These are phyloP conservation scores for Anastatus disparis DNA, from an alignment of 1,140 invertebrate species.

Conservation along the genomic window DNA sequence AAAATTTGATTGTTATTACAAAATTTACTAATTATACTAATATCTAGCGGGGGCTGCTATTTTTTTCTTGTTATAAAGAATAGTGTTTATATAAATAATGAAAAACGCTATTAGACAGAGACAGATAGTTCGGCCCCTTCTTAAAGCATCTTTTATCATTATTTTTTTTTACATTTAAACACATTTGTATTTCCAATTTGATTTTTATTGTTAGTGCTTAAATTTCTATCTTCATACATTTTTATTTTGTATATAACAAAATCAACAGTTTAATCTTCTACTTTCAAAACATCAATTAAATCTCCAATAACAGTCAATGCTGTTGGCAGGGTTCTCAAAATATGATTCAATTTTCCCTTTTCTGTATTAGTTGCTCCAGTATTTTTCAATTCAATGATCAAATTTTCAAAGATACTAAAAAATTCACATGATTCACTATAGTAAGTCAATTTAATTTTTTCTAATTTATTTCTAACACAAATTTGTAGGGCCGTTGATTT, in stretches of 20 bases:
- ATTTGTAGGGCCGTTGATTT: too few species aligned
- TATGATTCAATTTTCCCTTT: not conserved
- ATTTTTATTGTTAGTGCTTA: not conserved
- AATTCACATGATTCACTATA: not conserved
- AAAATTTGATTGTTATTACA: too few species aligned
- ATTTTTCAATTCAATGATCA: not conserved
- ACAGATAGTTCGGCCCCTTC: too few species aligned
- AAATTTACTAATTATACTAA: too few species aligned
- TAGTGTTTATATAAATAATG: too few species aligned
- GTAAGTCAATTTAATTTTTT: not conserved
- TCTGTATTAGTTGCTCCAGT: not conserved
- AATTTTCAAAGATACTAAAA: not conserved
- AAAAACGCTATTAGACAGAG: too few species aligned
- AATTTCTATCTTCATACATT: not conserved
- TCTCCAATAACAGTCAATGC: conserved; percentile 4
- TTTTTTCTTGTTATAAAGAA: too few species aligned
- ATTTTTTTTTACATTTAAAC: not conserved
- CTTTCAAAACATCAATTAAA: conserved; percentile 17
- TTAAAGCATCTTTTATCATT: conserved; percentile 1
- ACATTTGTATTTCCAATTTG: not conserved
- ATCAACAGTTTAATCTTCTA: not conserved
- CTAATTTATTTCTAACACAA: too few species aligned
- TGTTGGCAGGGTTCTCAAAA: not conserved
- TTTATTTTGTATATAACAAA: too few species aligned
- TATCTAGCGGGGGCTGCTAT: too few species aligned